Base-by-base conservation (phyloP, 2,888 invertebrate species). In the Octonoba sinensis region DNA sequence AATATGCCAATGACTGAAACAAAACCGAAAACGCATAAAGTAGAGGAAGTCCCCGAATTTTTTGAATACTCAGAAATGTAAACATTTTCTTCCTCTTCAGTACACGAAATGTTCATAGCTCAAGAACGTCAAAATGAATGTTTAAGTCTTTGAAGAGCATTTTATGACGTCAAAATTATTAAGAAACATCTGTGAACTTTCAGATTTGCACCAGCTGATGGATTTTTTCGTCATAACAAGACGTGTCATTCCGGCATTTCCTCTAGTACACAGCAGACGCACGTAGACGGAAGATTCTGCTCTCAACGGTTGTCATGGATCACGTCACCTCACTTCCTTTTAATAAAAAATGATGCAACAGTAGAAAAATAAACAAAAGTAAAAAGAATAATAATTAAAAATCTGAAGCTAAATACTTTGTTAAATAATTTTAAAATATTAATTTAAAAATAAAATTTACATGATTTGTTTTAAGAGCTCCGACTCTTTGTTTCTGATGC, bases 181-280 rank as follows among this genome's bases (percentile, higher is more conserved):
- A 16, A 62, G 11, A 12, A 3, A 36, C 70, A 57, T n/a, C 46
- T 70, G 66, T 49, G 22, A 64, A 57, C 57, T 77, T 36, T 36
- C 47, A 46, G 11, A 18, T 22, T 36, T 46, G 62, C 46, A 22
- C 27, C 67, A 72, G 51, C 16, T 67, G 66, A 59, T 67, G 71
- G 16, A 49, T 73, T 73, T 79, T 16, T 36, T 66, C 20, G 27
- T 59, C 54, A 47, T 60, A 72, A 46, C 73, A 18, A 20, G 72
- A 79, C 79, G 79, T 79, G 79, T 79, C 79, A 79, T 73, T 54
- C 46, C 46, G 20, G 51, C 44, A 62, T 72, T 67, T 20, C 18
- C 13, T 11, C 22, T 0, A 71, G 15, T 22, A 59, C 44, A 22
- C 60, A 54, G 56, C 57, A 67, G 73, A 79, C 69, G 66, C 72